Base-by-base conservation (phyloP, 2,888 invertebrate species). In the Ganaspis brasiliensis region DNA sequence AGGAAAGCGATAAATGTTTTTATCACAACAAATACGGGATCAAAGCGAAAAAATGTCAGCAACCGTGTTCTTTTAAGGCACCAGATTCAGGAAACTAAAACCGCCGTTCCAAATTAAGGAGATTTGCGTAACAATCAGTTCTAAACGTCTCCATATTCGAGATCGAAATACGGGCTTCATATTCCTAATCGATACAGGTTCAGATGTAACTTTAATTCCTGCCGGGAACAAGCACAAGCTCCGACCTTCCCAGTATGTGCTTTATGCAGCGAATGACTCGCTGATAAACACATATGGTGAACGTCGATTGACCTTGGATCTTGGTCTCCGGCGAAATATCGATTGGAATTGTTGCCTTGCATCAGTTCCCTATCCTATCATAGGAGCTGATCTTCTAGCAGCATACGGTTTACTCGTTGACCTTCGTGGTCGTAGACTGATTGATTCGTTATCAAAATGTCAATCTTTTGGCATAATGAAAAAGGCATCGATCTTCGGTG, bases 211-310 rank as follows among this genome's bases (percentile, higher is more conserved):
- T 1, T 16, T 75, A 2, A 10, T 78, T 21, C 73, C 78, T 0
- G 70, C 59, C 3, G 19, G 21, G 1, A 2, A 3, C 14, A 16
- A 55, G 16, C 16, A 16, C 19, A 16, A n/a, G n/a, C 6, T 10
- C 14, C 4, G 16, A 52, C 61, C 61, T 1, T 9, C 19, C 9
- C 2, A n/a, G 6, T 14, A 16, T 52, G 49, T 49, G 3, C 49
- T 49, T n/a, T 49, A n/a, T 49, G 49, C 49, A 19, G 40, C 74
- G 8, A 87, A 86, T 40, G 70, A 82, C 12, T 73, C 81, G 2
- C 59, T 40, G 12, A 83, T 83, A 16, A 31, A 76, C 1, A 83
- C 82, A 0, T 83, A 71, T 45, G 84, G 84, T 14, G 35, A 72
- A 24, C 55, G 24, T 35, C 37, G 70, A 9, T 45, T 77, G 31